Base-by-base conservation (phyloP, 2,888 invertebrate species). In the Leptinotarsa rubiginosa region DNA sequence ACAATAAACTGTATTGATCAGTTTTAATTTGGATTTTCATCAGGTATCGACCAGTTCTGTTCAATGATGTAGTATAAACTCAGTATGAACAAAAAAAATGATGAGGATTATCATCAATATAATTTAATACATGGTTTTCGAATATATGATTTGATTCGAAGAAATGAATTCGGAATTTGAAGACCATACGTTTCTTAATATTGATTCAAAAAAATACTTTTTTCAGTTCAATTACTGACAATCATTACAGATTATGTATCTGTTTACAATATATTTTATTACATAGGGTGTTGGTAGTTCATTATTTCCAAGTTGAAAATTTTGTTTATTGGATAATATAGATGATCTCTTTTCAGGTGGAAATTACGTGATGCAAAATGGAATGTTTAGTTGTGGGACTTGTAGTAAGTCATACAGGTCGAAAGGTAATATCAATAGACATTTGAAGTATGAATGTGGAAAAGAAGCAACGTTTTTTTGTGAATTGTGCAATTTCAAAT, bases 381-480 rank as follows among this genome's bases (percentile, higher is more conserved):
- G 50, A 13, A 47, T 47, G 47, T 66, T 2, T 18, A 20, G 66
- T 12, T 74, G 74, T 25, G 5, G 7, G 12, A 47, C 52, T 10
- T 74, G 74, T 64, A 65, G 50, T 4, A 74, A 70, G 22, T 59
- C 62, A 18, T 74, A 74, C 65, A 74, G 67, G 67, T 69, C 67
- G 15, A 69, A 74, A 59, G 70, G 67, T 3, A 52, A 66, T 3
- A 65, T 74, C 13, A 67, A 70, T 41, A 62, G 70, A 22, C 74
- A 74, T 25, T n/a, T 74, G 18, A 69, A 70, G 22, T 69, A 74
- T 18, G 74, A 74, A 47, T 74, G 74, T 22, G 74, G 70, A n/a
- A 66, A 74, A 16, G 49, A 54, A 2, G 70, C 74, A 31, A 70
- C 66, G 20, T 71, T 70, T 25, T 20, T 67, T 20, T 74, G 74